Conservation (phyloP, 2,113 vertebrate species). For the Stomatorhinus ivindoensis region DNA sequence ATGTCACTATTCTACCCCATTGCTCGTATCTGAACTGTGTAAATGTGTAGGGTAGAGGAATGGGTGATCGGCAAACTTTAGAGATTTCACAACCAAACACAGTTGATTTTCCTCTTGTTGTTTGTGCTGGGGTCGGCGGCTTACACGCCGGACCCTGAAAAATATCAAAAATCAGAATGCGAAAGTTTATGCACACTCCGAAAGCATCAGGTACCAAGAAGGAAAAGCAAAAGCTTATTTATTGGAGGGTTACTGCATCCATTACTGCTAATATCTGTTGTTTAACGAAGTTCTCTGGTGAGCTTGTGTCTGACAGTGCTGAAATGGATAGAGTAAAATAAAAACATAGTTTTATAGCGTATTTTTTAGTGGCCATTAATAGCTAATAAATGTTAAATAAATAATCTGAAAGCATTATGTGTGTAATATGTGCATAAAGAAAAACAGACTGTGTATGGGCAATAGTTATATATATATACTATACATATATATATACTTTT, state of each 20-base stretch:
- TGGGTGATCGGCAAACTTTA: neutral
- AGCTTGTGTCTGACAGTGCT: neutral
- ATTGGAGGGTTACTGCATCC: neutral
- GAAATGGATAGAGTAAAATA: neutral
- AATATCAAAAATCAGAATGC: neutral
- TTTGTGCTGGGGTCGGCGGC: neutral
- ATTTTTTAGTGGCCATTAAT: neutral
- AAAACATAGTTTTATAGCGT: neutral
- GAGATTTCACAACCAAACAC: neutral
- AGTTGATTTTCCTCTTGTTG: neutral
- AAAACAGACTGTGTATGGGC: neutral
- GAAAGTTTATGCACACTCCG: neutral
- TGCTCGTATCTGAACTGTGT: neutral
- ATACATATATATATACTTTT: no score
- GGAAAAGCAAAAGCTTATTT: neutral
- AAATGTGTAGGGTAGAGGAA: neutral
- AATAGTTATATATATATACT: neutral
- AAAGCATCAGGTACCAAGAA: neutral
- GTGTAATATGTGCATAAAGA: neutral
- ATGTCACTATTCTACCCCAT: neutral
- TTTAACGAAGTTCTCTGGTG: neutral
- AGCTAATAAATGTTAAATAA: neutral
- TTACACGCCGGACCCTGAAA: neutral
- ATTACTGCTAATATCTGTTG: neutral
- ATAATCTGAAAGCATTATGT: neutral